phyloP scores from a whole-genome alignment of 2,797 vertebrate genomes.

The Gallinago nigripennis region DNA sequence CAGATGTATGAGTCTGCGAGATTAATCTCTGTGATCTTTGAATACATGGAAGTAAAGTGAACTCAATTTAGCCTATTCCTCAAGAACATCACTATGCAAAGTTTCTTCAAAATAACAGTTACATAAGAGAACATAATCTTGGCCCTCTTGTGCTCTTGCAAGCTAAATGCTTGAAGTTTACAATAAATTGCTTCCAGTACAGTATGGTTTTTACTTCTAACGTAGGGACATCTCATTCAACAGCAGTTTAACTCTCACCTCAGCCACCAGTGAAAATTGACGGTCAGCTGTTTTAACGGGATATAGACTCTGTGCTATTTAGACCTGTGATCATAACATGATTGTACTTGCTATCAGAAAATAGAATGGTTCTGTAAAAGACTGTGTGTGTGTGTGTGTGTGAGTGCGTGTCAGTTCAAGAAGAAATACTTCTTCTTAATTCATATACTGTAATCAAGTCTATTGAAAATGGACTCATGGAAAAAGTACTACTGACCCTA shows the following conservation, averaged over 20 bases:
- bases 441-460: background rate
- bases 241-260: background rate
- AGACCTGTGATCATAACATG: background rate
- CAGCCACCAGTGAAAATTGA: background rate
- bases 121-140: background rate
- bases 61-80: background rate
- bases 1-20: fast-evolving
- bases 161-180: background rate
- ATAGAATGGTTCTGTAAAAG: background rate
- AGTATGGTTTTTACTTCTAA: background rate
- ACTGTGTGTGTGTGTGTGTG: too few species aligned
- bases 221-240: background rate
- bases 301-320: background rate
- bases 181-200: background rate
- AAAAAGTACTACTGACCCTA: background rate
- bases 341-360: background rate
- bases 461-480: background rate
- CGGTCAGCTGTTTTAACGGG: background rate
- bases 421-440: background rate
- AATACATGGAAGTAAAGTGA: background rate
- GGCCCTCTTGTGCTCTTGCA: background rate
- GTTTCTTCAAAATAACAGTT: background rate
- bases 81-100: background rate
- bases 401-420: background rate
- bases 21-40: background rate